Conservation (phyloP, 2,113 vertebrate genomes). For the Zeus faber region DNA sequence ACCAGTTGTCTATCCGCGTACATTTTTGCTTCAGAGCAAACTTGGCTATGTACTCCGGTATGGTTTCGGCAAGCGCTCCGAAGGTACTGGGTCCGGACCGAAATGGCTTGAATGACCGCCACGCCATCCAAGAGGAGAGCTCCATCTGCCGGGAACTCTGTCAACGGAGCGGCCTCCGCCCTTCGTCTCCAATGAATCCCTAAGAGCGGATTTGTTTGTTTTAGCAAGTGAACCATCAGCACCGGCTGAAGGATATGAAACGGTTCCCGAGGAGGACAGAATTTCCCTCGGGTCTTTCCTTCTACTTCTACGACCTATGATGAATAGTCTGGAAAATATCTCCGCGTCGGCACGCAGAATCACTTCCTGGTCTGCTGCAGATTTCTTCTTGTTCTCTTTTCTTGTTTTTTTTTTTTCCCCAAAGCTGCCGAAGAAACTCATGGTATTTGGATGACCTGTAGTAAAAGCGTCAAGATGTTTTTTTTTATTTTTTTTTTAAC, state of each 20-base stretch:
- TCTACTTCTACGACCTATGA: conserved; percentile 26
- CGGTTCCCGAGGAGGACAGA: conserved; percentile 20
- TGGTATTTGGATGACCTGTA: too few relatives aligned
- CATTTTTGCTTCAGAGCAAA: conserved; percentile 18
- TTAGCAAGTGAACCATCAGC: conserved; percentile 21
- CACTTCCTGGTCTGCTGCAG: conserved; percentile 27
- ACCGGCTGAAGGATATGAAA: conserved; percentile 21
- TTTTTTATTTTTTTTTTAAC: too few relatives aligned
- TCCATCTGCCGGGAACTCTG: conserved; percentile 19
- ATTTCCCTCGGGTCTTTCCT: conserved; percentile 12
- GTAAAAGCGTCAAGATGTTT: too few relatives aligned
- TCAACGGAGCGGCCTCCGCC: conserved; percentile 20
- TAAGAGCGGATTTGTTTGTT: conserved; percentile 18
- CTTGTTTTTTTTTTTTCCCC: too few relatives aligned
- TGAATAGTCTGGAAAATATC: conserved; percentile 30
- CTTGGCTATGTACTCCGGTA: conserved; percentile 24
- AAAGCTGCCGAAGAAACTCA: too few relatives aligned
- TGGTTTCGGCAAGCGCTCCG: conserved; percentile 24
- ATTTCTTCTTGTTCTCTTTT: conserved; percentile 27
- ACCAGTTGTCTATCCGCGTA: conserved; percentile 18
- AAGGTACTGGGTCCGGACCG: conserved; percentile 19
- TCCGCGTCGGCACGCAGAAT: conserved; percentile 29
- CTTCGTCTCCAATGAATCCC: conserved; percentile 21
- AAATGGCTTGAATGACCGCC: conserved; percentile 30
- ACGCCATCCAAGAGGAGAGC: conserved; percentile 35